Conservation (phyloP, 2,888 invertebrate species). For the Drosophila aldrichi region DNA sequence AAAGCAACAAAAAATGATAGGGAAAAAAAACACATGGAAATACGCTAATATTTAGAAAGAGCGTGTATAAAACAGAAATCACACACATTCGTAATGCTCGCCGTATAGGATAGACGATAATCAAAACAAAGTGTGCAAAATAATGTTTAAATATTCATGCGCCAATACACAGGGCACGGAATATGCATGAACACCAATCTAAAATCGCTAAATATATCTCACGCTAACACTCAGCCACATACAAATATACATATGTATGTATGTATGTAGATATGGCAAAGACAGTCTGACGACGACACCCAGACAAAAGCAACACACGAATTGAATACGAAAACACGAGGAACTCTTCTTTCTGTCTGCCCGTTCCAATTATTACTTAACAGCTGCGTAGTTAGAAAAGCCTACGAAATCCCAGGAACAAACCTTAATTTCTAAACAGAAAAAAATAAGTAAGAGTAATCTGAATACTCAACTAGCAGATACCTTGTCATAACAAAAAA, state of each 20-base stretch:
- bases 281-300: constrained; percentile 2
- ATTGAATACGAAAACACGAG: constrained; percentile 13
- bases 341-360: constrained; percentile 44
- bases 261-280: not conserved
- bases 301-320: constrained; percentile 16
- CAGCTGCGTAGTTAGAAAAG: constrained; percentile 37
- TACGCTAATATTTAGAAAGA: constrained; percentile 69
- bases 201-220: constrained; percentile 43
- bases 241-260: not conserved
- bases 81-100: constrained; percentile 23
- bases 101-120: constrained; percentile 40
- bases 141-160: constrained; percentile 46
- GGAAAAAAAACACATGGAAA: constrained; percentile 14
- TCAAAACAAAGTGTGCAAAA: constrained; percentile 71
- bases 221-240: not conserved
- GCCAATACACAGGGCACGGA: constrained; percentile 5
- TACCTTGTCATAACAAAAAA: not conserved
- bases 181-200: constrained; percentile 20
- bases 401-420: constrained; percentile 11
- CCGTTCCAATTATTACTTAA: constrained; percentile 41
- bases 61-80: constrained; percentile 57
- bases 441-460: not conserved
- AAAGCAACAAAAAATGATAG: constrained; percentile 2
- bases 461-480: not conserved
- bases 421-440: constrained; percentile 11